Evolutionary conservation across 2,888 invertebrate species (phyloP).

Genomic region (Himalopsyche kuldschensis): DNA sequence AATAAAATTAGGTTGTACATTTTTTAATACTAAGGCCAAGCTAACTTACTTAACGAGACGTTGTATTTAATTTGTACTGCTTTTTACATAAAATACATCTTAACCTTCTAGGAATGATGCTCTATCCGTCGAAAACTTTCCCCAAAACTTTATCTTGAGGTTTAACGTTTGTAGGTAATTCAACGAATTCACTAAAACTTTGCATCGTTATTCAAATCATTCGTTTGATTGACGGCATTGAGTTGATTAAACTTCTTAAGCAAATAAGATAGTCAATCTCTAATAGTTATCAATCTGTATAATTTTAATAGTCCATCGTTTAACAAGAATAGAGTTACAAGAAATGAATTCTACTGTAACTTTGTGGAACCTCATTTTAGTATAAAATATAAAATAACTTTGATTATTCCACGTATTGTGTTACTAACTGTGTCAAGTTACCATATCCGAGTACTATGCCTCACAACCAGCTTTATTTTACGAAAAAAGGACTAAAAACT

Average conservation of each 20-base stretch:
- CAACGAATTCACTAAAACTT: neutral
- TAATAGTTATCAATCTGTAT: too few relatives aligned
- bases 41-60: neutral
- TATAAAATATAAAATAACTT: too few relatives aligned
- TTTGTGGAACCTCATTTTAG: too few relatives aligned
- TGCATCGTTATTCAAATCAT: neutral
- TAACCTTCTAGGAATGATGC: neutral
- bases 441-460: too few relatives aligned
- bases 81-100: neutral
- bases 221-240: neutral
- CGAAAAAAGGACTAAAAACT: too few relatives aligned
- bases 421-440: too few relatives aligned
- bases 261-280: too few relatives aligned
- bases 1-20: neutral
- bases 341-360: too few relatives aligned
- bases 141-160: neutral
- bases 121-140: neutral
- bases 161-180: neutral
- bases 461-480: too few relatives aligned
- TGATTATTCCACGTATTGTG: too few relatives aligned
- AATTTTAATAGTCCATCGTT: too few relatives aligned
- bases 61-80: neutral
- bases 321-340: too few relatives aligned
- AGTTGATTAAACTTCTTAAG: neutral
- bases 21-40: neutral